phyloP scores from a whole-genome alignment of 2,888 invertebrate species.

The Lycophotia porphyrea region DNA sequence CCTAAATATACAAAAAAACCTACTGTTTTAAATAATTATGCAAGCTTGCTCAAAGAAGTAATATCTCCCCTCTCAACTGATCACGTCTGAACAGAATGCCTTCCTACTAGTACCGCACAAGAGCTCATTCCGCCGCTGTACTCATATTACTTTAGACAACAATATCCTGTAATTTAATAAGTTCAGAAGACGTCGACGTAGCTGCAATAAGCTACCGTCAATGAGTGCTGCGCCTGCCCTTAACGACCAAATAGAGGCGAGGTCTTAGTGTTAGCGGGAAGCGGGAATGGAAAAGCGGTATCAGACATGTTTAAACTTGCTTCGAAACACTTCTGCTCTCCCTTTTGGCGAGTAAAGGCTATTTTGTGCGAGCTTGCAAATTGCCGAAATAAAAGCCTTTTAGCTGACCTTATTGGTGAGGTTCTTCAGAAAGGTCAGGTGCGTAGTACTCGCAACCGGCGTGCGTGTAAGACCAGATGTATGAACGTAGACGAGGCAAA shows the following conservation, averaged over 20 bases:
- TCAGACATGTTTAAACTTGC: background rate
- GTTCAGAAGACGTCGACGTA: slow-evolving; percentile 73
- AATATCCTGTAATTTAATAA: slow-evolving; percentile 86
- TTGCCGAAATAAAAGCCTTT: background rate
- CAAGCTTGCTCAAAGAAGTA: background rate
- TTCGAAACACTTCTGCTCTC: background rate
- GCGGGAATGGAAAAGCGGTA: background rate
- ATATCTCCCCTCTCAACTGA: slow-evolving; percentile 14
- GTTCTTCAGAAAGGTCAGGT: no score
- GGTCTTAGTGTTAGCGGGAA: slow-evolving; percentile 45
- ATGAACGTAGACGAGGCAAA: no score
- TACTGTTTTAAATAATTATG: background rate
- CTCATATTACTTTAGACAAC: slow-evolving; percentile 80
- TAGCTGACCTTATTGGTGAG: no score
- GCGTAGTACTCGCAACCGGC: no score
- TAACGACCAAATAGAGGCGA: slow-evolving; percentile 65
- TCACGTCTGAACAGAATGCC: slow-evolving; percentile 6
- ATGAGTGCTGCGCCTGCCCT: slow-evolving; percentile 67
- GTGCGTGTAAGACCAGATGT: no score
- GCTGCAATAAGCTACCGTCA: slow-evolving; percentile 80
- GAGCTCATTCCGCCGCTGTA: slow-evolving; percentile 42
- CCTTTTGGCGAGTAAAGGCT: background rate
- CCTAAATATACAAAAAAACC: no score
- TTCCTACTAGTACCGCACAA: slow-evolving; percentile 10
- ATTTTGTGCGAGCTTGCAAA: background rate